A percentile compares a stretch with the other conserved stretches of the same genome.
These are phyloP conservation scores for Acanthopleura granulata DNA, from an alignment of 2,888 invertebrate species.

Conservation along the genomic window DNA sequence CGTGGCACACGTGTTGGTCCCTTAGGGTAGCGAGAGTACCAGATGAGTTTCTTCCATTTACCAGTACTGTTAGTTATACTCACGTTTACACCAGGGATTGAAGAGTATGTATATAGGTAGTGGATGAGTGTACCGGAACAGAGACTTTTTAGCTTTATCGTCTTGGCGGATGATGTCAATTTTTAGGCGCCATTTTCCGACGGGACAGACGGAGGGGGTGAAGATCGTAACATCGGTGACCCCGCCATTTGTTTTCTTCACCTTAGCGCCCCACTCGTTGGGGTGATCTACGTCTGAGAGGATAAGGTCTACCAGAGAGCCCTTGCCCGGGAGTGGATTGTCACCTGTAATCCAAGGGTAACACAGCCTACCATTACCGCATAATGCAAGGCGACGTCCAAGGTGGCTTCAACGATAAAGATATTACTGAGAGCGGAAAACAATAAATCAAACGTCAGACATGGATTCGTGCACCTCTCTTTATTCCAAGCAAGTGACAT, in stretches of 20 bases:
- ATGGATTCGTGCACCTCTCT: too few relatives aligned
- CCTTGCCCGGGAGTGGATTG: constrained; percentile 45
- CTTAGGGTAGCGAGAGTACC: too few relatives aligned
- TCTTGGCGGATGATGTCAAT: constrained; percentile 36
- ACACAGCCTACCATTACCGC: too few relatives aligned
- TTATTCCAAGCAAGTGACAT: too few relatives aligned
- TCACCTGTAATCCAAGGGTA: constrained; percentile 35
- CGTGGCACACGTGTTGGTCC: too few relatives aligned
- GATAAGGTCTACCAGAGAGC: constrained; percentile 45
- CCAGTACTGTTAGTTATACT: not conserved
- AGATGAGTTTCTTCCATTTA: too few relatives aligned
- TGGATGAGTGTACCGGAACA: constrained; percentile 28
- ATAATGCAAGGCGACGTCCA: too few relatives aligned
- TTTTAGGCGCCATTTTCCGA: constrained; percentile 54
- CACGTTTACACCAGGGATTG: constrained; percentile 92
- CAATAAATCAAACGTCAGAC: too few relatives aligned
- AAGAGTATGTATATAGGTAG: constrained; percentile 81
- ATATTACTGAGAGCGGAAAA: too few relatives aligned
- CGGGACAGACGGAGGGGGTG: constrained; percentile 47
- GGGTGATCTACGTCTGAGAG: constrained; percentile 48
- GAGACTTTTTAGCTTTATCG: not conserved
- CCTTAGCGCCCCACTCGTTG: constrained; percentile 50
- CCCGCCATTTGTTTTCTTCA: constrained; percentile 30
- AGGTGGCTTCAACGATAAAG: too few relatives aligned
- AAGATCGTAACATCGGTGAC: constrained; percentile 38